Evolutionary conservation across 2,888 invertebrate genomes (phyloP), one percentile per base, ranked within the genome.

Genomic region (Macaria liturata): DNA sequence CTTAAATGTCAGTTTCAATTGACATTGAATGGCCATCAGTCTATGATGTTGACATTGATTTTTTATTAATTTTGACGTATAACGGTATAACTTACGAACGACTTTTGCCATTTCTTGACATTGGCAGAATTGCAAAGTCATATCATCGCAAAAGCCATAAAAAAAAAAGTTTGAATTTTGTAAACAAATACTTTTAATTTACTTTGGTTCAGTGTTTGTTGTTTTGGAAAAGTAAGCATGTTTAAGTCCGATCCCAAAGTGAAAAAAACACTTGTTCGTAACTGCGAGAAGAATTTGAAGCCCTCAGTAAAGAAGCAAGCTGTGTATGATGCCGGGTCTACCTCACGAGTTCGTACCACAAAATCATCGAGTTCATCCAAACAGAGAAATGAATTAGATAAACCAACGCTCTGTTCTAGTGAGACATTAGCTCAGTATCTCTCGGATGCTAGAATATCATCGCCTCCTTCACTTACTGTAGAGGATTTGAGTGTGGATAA

Each of bases 331-430:
- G 74, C 74, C 7, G 78, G 75, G 50, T 71, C 76, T 40, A 68
- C 77, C 40, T 65, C 61, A 43, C 49, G 55, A 55, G 73, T 75
- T 0, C 73, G 72, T 48, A 43, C 53, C 30, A 47, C 45, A 51
- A 69, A 58, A 57, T 65, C 49, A 56, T 63, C 20, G 49, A 58
- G 9, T 62, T 69, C 45, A 64, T 75, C 60, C 0, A 67, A 68
- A 47, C 80, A 78, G 56, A 79, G 80, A 20, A 79, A 72, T 56
- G 75, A 78, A 52, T 65, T 91, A 31, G 69, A 69, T 49, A 71
- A 80, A 42, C 91, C 91, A 0, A 72, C 82, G 1, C 57, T 88
- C 32, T 91, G 91, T 71, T 88, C 91, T 0, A 91, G 88, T 61
- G 85, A 81, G 67, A 71, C 74, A 5, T 71, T 91, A 60, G 87